Evolutionary conservation across 1,140 invertebrate genomes (phyloP).

Genomic region (Leptopilina boulardi): DNA sequence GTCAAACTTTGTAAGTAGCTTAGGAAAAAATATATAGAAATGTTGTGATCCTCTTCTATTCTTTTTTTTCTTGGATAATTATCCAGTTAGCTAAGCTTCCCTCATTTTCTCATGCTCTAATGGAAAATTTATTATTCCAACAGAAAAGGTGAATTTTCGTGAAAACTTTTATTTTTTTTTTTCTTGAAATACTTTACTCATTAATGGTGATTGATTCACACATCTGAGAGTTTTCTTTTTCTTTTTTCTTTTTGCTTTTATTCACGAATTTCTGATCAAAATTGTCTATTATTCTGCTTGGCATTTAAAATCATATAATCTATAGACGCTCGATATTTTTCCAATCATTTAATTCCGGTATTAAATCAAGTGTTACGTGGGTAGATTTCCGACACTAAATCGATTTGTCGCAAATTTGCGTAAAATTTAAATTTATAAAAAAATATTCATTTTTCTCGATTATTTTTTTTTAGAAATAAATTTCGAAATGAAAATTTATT

Average conservation of each 20-base stretch:
- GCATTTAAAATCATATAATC: background rate
- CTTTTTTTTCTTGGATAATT: background rate
- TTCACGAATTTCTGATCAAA: conserved; percentile 4
- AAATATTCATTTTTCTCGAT: too few relatives aligned
- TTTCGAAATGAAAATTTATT: background rate
- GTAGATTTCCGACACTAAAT: background rate
- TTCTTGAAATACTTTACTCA: background rate
- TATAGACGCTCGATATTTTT: background rate
- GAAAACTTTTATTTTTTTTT: background rate
- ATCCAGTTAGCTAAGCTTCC: background rate
- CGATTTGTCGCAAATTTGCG: background rate
- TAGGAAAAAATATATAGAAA: background rate
- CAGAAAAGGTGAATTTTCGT: background rate
- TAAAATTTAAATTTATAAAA: too few relatives aligned
- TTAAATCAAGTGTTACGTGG: conserved; percentile 17
- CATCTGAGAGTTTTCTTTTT: background rate
- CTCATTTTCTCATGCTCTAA: background rate
- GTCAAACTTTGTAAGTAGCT: background rate
- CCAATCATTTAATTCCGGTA: conserved; percentile 8
- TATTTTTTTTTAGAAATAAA: too few relatives aligned
- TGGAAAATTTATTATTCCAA: conserved; percentile 5
- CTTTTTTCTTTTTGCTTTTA: background rate
- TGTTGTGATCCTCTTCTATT: background rate
- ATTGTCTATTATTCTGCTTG: conserved; percentile 6
- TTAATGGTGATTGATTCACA: background rate